Evolutionary conservation across 2,113 vertebrate species (phyloP).

Genomic region (Indicator maculatus): DNA sequence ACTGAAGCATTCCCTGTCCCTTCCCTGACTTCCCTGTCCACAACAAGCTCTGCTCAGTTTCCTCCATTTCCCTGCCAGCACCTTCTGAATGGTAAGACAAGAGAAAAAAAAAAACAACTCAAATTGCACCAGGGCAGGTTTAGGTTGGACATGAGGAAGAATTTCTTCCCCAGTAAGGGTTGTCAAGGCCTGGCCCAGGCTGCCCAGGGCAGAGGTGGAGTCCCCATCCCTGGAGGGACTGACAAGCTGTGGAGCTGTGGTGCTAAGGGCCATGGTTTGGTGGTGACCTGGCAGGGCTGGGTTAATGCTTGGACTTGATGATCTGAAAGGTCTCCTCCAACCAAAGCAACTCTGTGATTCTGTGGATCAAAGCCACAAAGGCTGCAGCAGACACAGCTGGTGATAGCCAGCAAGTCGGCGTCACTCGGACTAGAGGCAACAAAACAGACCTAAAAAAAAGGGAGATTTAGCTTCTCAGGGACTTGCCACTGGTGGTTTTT

Average conservation of each 20-base stretch:
- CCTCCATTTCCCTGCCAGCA: neutral
- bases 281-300: neutral
- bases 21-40: neutral
- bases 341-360: neutral
- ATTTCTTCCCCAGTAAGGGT: too few relatives aligned
- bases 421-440: accelerated
- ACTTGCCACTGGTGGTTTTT: accelerated
- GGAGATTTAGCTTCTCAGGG: neutral
- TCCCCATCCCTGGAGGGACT: too few relatives aligned
- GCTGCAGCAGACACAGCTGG: neutral
- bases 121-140: neutral
- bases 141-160: neutral
- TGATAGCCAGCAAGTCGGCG: neutral
- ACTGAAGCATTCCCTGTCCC: neutral
- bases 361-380: neutral
- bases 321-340: neutral
- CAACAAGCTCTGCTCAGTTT: accelerated
- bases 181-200: too few relatives aligned
- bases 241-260: too few relatives aligned
- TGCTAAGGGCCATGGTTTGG: neutral
- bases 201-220: too few relatives aligned
- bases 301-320: neutral
- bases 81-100: neutral
- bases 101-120: neutral
- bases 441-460: neutral